These are phyloP conservation scores for Trichonephila clavipes DNA, from an alignment of 1,140 invertebrate species.

Conservation along the genomic window DNA sequence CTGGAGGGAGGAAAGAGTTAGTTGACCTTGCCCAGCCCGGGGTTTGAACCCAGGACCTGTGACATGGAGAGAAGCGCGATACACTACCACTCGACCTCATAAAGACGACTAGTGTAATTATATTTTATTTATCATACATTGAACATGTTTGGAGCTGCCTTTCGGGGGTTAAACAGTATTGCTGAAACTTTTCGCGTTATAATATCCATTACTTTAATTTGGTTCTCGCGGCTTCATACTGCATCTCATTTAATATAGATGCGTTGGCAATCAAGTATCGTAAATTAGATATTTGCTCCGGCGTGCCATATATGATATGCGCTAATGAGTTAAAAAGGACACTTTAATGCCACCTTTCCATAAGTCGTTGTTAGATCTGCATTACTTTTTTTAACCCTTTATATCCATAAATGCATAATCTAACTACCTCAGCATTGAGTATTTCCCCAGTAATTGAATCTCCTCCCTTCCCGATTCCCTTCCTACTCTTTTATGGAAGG, in stretches of 20 bases:
- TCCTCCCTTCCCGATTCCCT: background rate
- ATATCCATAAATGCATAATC: background rate
- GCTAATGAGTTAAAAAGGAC: background rate
- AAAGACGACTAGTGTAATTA: too few species aligned
- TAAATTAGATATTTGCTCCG: background rate
- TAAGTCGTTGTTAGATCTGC: background rate
- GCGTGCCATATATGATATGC: background rate
- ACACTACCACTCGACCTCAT: too few species aligned
- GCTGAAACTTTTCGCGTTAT: background rate
- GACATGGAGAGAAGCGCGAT: too few species aligned
- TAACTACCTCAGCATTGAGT: background rate
- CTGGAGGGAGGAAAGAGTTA: too few species aligned
- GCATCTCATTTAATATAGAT: background rate
- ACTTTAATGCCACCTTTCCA: background rate
- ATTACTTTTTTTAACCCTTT: background rate
- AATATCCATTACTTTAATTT: background rate
- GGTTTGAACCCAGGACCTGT: too few species aligned
- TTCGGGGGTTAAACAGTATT: too few species aligned
- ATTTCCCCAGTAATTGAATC: slow-evolving; percentile 16
- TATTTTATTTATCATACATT: too few species aligned
- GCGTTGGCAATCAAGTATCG: background rate
- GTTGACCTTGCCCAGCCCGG: too few species aligned
- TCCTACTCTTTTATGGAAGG: background rate
- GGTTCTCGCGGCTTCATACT: background rate
- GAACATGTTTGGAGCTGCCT: too few species aligned